Evolutionary conservation across 2,888 invertebrate genomes (phyloP).

Genomic region (Eledona agricola): DNA sequence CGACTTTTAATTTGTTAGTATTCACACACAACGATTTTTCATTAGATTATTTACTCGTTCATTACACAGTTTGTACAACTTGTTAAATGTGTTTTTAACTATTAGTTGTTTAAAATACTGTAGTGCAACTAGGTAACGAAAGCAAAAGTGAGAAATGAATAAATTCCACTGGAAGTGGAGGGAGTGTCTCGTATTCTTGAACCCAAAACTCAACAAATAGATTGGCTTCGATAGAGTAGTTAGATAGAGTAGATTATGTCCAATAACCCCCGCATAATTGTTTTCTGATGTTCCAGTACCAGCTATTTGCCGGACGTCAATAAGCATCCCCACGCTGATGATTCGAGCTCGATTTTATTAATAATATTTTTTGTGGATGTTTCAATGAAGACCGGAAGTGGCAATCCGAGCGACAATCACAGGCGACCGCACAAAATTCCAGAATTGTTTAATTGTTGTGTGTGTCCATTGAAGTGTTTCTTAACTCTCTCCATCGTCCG

Average conservation of each 20-base stretch:
- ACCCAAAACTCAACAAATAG: slow-evolving; percentile 6
- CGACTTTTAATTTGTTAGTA: too few species aligned
- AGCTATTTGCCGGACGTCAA: slow-evolving; percentile 63
- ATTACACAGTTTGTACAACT: too few species aligned
- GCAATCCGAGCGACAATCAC: slow-evolving; percentile 60
- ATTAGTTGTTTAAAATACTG: too few species aligned
- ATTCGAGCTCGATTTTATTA: slow-evolving; percentile 51
- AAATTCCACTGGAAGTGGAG: slow-evolving; percentile 21
- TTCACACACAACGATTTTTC: too few species aligned
- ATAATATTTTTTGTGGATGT: slow-evolving; percentile 47
- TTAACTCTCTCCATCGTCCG: slow-evolving; percentile 47
- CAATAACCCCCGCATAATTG: slow-evolving; percentile 56
- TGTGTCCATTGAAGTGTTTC: slow-evolving; percentile 55
- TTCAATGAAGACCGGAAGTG: slow-evolving; percentile 55
- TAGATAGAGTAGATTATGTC: slow-evolving; percentile 22
- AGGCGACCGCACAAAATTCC: slow-evolving; percentile 54
- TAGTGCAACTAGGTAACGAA: too few species aligned
- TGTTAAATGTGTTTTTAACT: too few species aligned
- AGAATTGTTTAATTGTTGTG: slow-evolving; percentile 50
- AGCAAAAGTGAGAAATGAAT: too few species aligned
- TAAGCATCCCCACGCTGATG: slow-evolving; percentile 58
- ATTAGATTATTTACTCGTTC: too few species aligned
- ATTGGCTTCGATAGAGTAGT: slow-evolving; percentile 33
- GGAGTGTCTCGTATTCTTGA: slow-evolving; percentile 40
- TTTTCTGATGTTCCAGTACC: slow-evolving; percentile 63